phyloP scores from a whole-genome alignment of 2,797 vertebrate species.

The Lutjanus campechanus region DNA sequence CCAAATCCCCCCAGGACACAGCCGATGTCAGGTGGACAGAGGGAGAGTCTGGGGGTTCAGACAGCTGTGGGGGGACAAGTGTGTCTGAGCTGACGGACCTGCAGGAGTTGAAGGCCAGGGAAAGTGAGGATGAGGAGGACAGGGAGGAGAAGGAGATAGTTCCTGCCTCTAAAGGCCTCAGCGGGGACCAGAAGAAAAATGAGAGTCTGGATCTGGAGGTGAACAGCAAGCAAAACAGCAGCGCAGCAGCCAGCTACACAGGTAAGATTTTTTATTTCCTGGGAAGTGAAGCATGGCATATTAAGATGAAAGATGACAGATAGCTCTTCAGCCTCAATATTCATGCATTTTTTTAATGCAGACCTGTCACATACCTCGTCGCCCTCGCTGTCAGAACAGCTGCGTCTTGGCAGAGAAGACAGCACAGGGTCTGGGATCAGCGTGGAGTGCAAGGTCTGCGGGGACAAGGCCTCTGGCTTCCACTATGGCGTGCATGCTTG shows the following conservation, averaged over 20 bases:
- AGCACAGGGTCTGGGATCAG: constrained; percentile 86
- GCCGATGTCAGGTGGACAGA: constrained; percentile 74
- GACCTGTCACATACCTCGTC: constrained; percentile 92
- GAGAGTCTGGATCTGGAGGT: constrained; percentile 81
- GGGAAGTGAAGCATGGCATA: neutral
- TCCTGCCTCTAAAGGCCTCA: constrained; percentile 54
- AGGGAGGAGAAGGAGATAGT: constrained; percentile 53
- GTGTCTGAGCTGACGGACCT: constrained; percentile 72
- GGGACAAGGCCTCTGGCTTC: constrained; percentile 98
- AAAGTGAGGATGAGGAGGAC: constrained; percentile 72
- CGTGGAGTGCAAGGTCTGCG: constrained; percentile 97
- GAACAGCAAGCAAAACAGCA: constrained; percentile 79
- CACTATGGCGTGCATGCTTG: constrained; percentile 99
- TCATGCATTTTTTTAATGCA: constrained; percentile 58
- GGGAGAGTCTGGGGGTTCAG: constrained; percentile 76
- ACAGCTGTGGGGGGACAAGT: constrained; percentile 74
- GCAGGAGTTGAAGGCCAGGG: constrained; percentile 72
- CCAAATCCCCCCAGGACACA: constrained; percentile 63
- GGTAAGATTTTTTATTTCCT: constrained; percentile 77
- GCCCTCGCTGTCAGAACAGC: constrained; percentile 93
- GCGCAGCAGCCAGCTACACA: constrained; percentile 88
- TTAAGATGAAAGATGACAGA: neutral
- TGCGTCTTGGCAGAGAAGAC: constrained; percentile 92
- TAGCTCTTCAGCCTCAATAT: neutral
- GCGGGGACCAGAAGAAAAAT: constrained; percentile 83